A percentile compares a stretch with the other conserved stretches of the same genome.
These are phyloP conservation scores for Myrmecophaga tridactyla DNA, from an alignment of 2,113 vertebrate genomes.

Conservation along the genomic window DNA sequence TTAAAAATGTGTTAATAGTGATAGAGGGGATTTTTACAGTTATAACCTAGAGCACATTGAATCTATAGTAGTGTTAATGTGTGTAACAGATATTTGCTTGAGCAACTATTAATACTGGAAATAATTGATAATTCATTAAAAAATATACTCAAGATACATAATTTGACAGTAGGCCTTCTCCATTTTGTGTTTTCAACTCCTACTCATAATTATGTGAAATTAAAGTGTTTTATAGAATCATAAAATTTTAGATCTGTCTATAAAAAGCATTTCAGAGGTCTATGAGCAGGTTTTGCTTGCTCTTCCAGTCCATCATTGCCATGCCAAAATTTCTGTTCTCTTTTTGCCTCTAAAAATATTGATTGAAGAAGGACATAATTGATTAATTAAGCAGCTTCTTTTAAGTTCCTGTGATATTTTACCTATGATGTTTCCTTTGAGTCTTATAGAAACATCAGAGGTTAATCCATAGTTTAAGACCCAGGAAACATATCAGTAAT, in stretches of 20 bases:
- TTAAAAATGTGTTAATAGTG: not conserved
- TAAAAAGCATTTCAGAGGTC: constrained; percentile 33
- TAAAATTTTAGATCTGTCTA: constrained; percentile 18
- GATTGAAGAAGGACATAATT: constrained; percentile 28
- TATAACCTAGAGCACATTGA: not conserved
- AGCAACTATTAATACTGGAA: not conserved
- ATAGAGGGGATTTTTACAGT: constrained; percentile 27
- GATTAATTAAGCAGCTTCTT: not conserved
- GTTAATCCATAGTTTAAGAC: not conserved
- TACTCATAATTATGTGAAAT: not conserved
- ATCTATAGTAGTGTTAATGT: not conserved
- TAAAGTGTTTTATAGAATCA: not conserved
- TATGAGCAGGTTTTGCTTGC: not conserved
- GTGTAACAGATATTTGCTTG: not conserved
- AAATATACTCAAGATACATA: not conserved
- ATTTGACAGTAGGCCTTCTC: not conserved
- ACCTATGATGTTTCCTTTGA: not conserved
- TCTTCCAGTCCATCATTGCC: not conserved
- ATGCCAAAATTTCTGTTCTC: constrained; percentile 12
- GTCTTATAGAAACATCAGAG: not conserved
- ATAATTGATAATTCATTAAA: constrained; percentile 28
- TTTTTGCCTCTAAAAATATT: constrained; percentile 30
- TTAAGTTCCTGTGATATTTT: constrained; percentile 15
- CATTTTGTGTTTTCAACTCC: constrained; percentile 2
- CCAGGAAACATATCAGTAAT: constrained; percentile 4